Evolutionary conservation across 2,797 vertebrate species (phyloP).

Genomic region (Poeciliopsis presidionis): DNA sequence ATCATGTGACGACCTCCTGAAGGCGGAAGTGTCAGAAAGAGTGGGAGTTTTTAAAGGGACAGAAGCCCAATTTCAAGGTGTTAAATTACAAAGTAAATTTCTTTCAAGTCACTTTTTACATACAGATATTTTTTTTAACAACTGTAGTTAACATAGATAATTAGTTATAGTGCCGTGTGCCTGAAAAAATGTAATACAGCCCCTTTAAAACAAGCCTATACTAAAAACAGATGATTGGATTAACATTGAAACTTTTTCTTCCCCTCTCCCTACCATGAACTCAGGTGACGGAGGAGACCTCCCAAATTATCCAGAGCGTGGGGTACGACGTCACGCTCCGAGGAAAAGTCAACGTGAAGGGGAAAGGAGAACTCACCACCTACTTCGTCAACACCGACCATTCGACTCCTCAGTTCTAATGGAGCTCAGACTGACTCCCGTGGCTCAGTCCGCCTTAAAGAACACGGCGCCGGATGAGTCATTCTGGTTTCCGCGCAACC

Average conservation of each 20-base stretch:
- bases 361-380: slow-evolving; percentile 90
- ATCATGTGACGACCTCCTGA: too few species aligned
- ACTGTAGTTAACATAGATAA: too few species aligned
- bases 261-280: neutral
- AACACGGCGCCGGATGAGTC: slow-evolving; percentile 12
- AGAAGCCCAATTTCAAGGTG: too few species aligned
- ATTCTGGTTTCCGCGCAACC: slow-evolving; percentile 1
- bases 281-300: slow-evolving; percentile 90
- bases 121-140: too few species aligned
- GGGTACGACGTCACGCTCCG: slow-evolving; percentile 84
- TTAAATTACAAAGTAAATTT: too few species aligned
- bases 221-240: neutral
- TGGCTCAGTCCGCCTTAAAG: neutral
- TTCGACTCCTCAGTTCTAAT: slow-evolving; percentile 41
- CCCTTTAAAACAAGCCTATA: neutral
- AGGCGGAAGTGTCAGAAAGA: too few species aligned
- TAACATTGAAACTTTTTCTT: neutral
- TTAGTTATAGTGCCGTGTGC: too few species aligned
- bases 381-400: slow-evolving; percentile 86
- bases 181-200: too few species aligned
- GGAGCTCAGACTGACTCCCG: too few species aligned
- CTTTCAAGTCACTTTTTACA: too few species aligned
- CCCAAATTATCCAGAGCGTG: slow-evolving; percentile 78
- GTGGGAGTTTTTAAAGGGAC: too few species aligned
- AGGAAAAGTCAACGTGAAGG: slow-evolving; percentile 88